Evolutionary conservation across 2,888 invertebrate genomes (phyloP).

Genomic region (Heliconius cydno): DNA sequence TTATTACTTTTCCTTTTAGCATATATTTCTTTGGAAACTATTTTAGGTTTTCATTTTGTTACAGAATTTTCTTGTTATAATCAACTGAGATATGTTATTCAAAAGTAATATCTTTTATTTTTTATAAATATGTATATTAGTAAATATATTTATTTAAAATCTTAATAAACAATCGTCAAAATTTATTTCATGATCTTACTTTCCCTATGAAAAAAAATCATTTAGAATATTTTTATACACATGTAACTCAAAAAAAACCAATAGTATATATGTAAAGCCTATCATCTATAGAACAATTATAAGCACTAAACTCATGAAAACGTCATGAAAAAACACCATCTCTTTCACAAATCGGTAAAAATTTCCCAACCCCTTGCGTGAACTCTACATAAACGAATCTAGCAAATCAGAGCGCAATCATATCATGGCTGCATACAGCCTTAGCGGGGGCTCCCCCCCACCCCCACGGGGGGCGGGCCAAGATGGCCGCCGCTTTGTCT

Average conservation of each 20-base stretch:
- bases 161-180: too few species aligned
- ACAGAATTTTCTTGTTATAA: not conserved
- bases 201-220: too few species aligned
- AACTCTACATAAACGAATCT: conserved; percentile 42
- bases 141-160: too few species aligned
- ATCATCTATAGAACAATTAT: not conserved
- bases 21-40: not conserved
- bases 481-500: conserved; percentile 80
- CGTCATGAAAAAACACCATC: conserved; percentile 3
- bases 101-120: too few species aligned
- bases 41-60: conserved; percentile 3
- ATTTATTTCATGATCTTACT: too few species aligned
- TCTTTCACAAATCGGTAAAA: conserved; percentile 24
- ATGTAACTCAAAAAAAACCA: not conserved
- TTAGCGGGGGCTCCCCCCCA: conserved; percentile 46
- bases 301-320: not conserved
- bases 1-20: conserved; percentile 9
- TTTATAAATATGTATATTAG: too few species aligned
- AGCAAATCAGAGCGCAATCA: conserved; percentile 47
- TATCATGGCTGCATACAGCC: conserved; percentile 45
- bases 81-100: not conserved
- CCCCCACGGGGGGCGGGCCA: conserved; percentile 55
- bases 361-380: conserved; percentile 12
- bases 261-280: not conserved
- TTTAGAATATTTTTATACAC: not conserved